Evolutionary conservation across 2,888 invertebrate genomes (phyloP), one percentile per base, ranked within the genome.

Genomic region (Eilema sororculum): DNA sequence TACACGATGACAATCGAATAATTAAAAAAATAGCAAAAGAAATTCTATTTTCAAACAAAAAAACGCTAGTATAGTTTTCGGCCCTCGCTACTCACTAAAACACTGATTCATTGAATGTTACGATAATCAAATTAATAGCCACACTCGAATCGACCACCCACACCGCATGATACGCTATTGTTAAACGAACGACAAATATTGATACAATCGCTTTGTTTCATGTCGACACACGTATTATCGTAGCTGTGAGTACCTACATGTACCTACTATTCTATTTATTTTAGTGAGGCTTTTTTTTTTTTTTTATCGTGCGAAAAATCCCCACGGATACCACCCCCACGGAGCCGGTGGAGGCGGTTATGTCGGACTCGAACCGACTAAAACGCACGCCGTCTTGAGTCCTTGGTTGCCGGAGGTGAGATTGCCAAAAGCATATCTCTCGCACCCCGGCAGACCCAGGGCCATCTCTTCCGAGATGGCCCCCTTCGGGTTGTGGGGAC

Each of bases 41-140:
- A 37, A 13, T 16, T 22, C 13, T 37, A 22, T 52, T 22, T 65
- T 56, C 37, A 13, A 12, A 20, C 28, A 22, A 37, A 37, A 30
- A 65, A 22, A 22, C 12, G n/a, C 10, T n/a, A 16, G 37, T n/a
- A 69, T 72, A 71, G 62, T 41, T 52, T 66, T 69, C 20, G 66
- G 76, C 88, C 87, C 88, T 89, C 89, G 79, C 78, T 76, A 78
- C 88, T 89, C 89, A 79, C 78, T 76, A 78, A 71, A 82, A 76
- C 78, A 86, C 80, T 87, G 89, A 88, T 81, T 89, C 89, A 89
- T 57, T 83, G 77, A 33, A 64, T 67, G 84, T 79, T 84, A 87
- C 84, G 92, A 89, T 94, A 93, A 93, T 93, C 89, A 84, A 92
- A 93, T 93, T 91, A 92, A 91, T 91, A 89, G 88, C 81, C 86